Base-by-base conservation (phyloP, 1,140 invertebrate species). In the Stegodyphus dumicola region DNA sequence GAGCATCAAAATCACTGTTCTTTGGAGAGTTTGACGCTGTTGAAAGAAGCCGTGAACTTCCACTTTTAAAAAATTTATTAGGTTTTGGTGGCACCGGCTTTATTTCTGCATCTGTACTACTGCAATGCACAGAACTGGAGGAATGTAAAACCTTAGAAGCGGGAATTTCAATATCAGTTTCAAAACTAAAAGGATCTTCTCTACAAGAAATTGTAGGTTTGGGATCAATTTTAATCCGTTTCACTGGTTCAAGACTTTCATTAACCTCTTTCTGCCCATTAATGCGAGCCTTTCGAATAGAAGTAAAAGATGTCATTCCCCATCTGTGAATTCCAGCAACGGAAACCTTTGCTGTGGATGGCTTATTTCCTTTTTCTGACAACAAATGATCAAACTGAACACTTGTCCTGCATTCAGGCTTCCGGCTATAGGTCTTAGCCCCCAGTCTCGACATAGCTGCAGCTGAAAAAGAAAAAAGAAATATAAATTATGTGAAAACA, bases 261-360 rank as follows among this genome's bases (percentile, higher is more conserved):
- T 84, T 53, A 74, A 69, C 11, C 48, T 79, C 71, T 70, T 85
- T 85, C 52, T 87, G 77, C 93, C 94, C 94, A 91, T 95, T 95
- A 88, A 94, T 90, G 87, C 91, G 93, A 80, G 93, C 92, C 89
- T 94, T 96, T 88, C 96, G 92, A 80, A 96, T 95, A 3, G 96
- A 97, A 60, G 96, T 97, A 91, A 97, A 97, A 69, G 95, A 96
- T 87, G 96, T 97, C 90, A 96, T 95, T 88, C 96, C 96, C 96
- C 96, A 98, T 92, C 96, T 96, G 86, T 97, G 94, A 60, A 95
- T 96, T 85, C 95, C 96, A 87, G 96, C 94, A 56, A 87, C 77
- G 51, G 95, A 96, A 87, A 96, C 94, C 60, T 90, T 88, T 33
- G 95, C 95, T 66, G 95, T 95, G 9, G 87, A 86, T 17, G 96